Conservation (phyloP, 2,797 vertebrate genomes). For the Channallabes apus region DNA sequence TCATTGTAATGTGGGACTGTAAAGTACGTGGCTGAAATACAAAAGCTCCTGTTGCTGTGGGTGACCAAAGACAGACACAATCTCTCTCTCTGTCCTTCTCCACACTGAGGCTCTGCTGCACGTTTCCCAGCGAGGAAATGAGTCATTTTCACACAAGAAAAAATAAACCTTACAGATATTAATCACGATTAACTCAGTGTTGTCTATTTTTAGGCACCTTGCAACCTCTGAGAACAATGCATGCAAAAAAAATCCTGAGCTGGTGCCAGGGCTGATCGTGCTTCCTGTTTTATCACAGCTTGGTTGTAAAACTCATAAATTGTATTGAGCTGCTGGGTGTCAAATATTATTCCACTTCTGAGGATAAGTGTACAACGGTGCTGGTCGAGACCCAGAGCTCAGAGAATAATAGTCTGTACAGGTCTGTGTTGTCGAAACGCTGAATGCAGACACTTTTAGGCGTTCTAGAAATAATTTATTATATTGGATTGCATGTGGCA, state of each 20-base stretch:
- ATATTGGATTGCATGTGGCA: background rate
- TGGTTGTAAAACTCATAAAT: background rate
- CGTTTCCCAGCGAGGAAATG: background rate
- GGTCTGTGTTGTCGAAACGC: background rate
- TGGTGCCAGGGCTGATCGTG: background rate
- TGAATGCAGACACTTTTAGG: background rate
- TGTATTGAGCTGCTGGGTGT: background rate
- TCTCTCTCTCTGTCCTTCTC: slow-evolving; percentile 24
- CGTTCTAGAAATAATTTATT: background rate
- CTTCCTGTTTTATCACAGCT: background rate
- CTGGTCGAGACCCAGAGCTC: background rate
- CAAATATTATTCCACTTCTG: background rate
- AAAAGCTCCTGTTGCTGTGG: slow-evolving; percentile 52
- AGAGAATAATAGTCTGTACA: slow-evolving; percentile 2
- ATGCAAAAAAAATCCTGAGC: background rate
- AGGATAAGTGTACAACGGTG: background rate
- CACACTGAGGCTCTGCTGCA: background rate
- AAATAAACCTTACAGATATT: slow-evolving; percentile 7
- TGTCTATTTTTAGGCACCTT: slow-evolving; percentile 12
- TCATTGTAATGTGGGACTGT: slow-evolving; percentile 42
- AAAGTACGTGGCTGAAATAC: slow-evolving; percentile 50
- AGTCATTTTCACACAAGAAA: slow-evolving; percentile 36
- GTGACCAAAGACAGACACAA: slow-evolving; percentile 49
- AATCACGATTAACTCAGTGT: slow-evolving; percentile 25
- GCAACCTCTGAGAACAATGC: slow-evolving; percentile 15